Conservation (phyloP, 2,888 invertebrate species). For the Lutraria lutraria region DNA sequence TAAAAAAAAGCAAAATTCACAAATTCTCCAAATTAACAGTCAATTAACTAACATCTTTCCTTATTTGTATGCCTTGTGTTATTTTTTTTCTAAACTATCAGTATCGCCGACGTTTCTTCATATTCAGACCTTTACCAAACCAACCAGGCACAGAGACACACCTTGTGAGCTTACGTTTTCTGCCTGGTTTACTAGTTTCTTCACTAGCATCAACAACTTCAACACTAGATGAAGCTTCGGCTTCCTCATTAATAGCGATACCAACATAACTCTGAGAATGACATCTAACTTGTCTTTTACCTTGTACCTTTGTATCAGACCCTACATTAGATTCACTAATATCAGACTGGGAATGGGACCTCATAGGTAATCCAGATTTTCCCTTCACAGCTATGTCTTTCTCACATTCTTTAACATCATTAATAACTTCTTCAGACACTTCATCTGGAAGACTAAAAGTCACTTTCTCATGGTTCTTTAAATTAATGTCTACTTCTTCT, state of each 20-base stretch:
- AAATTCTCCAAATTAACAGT: no score
- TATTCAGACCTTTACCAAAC: slow-evolving; percentile 83
- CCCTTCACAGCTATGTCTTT: neutral
- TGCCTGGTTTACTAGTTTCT: slow-evolving; percentile 41
- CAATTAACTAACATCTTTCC: no score
- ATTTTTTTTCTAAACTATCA: slow-evolving; percentile 18
- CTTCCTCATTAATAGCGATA: neutral
- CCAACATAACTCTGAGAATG: slow-evolving; percentile 56
- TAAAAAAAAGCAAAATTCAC: no score
- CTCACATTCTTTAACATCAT: neutral
- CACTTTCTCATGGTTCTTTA: neutral
- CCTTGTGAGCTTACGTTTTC: slow-evolving; percentile 66
- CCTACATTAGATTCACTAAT: slow-evolving; percentile 25
- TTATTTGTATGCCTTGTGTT: neutral
- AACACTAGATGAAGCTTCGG: neutral
- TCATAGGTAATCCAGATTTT: slow-evolving; percentile 2
- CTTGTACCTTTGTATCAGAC: neutral
- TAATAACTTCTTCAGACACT: neutral
- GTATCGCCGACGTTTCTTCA: slow-evolving; percentile 73
- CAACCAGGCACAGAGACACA: slow-evolving; percentile 80
- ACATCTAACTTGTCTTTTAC: slow-evolving; percentile 43
- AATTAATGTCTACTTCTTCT: neutral
- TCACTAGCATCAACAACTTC: slow-evolving; percentile 29
- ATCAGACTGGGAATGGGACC: slow-evolving; percentile 58
- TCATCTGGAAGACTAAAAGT: slow-evolving; percentile 9